Evolutionary conservation across 2,888 invertebrate genomes (phyloP).

Genomic region (Amphimallon solstitiale): DNA sequence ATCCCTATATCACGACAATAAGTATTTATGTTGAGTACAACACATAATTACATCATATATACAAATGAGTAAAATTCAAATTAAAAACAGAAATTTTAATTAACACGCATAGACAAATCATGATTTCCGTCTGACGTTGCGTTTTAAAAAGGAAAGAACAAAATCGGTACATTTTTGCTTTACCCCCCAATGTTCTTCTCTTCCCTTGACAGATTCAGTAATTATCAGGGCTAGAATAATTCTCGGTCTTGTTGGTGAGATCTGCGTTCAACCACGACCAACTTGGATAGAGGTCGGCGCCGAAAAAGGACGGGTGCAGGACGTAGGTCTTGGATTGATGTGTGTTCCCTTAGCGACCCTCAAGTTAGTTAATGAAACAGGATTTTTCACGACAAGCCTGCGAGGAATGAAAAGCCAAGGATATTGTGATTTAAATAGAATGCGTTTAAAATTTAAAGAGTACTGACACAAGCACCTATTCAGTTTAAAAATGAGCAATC

Average conservation of each 20-base stretch:
- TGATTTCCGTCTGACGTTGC: neutral
- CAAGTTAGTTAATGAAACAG: slow-evolving; percentile 64
- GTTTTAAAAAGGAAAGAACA: slow-evolving; percentile 6
- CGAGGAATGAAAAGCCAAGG: slow-evolving; percentile 58
- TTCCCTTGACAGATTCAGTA: slow-evolving; percentile 38
- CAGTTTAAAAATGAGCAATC: neutral
- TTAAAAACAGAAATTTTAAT: too few relatives aligned
- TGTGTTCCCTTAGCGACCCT: slow-evolving; percentile 50
- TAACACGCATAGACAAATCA: too few relatives aligned
- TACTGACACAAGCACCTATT: slow-evolving; percentile 8
- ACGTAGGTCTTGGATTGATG: slow-evolving; percentile 44
- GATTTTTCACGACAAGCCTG: slow-evolving; percentile 62
- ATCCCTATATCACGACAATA: too few relatives aligned
- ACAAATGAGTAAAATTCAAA: too few relatives aligned
- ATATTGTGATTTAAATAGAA: slow-evolving; percentile 57
- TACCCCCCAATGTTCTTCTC: slow-evolving; percentile 9
- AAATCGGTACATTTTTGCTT: neutral
- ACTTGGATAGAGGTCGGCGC: slow-evolving; percentile 14
- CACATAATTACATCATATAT: too few relatives aligned
- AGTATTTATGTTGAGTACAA: too few relatives aligned
- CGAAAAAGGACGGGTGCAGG: slow-evolving; percentile 30
- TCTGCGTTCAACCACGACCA: slow-evolving; percentile 30
- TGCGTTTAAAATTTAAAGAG: slow-evolving; percentile 41
- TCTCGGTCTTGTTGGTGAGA: slow-evolving; percentile 31
- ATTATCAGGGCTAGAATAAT: slow-evolving; percentile 41